Evolutionary conservation across 2,888 invertebrate genomes (phyloP).

Genomic region (Tiliacea aurago): DNA sequence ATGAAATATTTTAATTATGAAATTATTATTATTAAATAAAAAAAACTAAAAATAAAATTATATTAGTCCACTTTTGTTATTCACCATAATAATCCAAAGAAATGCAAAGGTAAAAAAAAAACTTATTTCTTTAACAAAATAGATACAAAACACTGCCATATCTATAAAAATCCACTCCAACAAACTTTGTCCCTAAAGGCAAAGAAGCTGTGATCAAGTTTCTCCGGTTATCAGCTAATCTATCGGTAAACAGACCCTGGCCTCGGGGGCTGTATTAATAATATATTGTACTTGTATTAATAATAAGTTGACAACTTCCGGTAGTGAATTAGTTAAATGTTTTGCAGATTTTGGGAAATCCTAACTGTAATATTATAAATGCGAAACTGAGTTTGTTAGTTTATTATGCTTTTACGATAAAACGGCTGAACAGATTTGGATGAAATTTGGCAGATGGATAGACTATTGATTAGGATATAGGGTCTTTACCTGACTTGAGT

Average conservation of each 20-base stretch:
- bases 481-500: too few species aligned
- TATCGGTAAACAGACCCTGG: constrained; percentile 34
- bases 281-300: constrained; percentile 63
- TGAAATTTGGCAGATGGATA: too few species aligned
- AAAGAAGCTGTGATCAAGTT: constrained; percentile 48
- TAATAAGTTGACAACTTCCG: constrained; percentile 72
- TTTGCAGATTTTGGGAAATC: neutral
- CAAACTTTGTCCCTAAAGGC: constrained; percentile 28
- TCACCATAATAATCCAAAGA: neutral
- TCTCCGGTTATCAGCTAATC: constrained; percentile 47
- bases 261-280: constrained; percentile 41
- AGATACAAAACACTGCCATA: neutral
- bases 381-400: too few species aligned
- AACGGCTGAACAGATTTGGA: too few species aligned
- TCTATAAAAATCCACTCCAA: neutral
- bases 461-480: too few species aligned
- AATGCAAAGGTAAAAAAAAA: neutral
- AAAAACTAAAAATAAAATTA: too few species aligned
- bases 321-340: constrained; percentile 47
- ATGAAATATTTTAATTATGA: too few species aligned
- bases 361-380: too few species aligned
- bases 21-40: too few species aligned
- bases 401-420: too few species aligned
- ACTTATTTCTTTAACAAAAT: neutral
- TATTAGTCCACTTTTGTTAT: neutral